phyloP scores from a whole-genome alignment of 2,797 vertebrate species.

The Microctenopoma stevenorrisi region DNA sequence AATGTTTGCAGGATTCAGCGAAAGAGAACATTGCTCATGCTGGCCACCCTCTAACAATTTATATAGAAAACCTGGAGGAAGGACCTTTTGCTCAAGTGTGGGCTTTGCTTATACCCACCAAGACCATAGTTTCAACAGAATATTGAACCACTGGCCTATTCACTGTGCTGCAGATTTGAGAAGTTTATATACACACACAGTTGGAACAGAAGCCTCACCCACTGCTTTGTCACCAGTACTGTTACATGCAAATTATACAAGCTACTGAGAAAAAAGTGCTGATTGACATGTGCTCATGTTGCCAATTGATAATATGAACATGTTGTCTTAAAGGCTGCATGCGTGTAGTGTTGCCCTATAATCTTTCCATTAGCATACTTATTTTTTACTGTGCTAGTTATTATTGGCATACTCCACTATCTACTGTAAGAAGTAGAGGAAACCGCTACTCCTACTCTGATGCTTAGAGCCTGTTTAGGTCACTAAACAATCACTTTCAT shows the following conservation, averaged over 20 bases:
- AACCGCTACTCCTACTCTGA: constrained; percentile 15
- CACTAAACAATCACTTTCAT: constrained; percentile 31
- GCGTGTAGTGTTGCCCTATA: constrained; percentile 6
- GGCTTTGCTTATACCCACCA: constrained; percentile 52
- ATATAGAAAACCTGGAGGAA: constrained; percentile 49
- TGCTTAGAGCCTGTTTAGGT: constrained; percentile 16
- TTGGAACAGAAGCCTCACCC: constrained; percentile 5
- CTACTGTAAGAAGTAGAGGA: constrained; percentile 27
- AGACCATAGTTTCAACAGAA: constrained; percentile 60
- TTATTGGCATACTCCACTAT: constrained; percentile 5
- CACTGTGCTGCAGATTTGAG: constrained; percentile 35
- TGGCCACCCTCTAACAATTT: constrained; percentile 28
- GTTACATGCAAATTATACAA: constrained; percentile 8
- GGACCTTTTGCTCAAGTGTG: constrained; percentile 49
- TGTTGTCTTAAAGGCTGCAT: neutral
- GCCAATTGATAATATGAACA: constrained; percentile 12
- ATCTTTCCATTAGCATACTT: constrained; percentile 13
- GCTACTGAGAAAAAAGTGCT: neutral
- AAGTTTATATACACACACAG: constrained; percentile 14
- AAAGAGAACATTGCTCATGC: constrained; percentile 46
- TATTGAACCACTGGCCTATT: constrained; percentile 42
- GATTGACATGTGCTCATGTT: constrained; percentile 17
- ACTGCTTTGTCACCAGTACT: constrained; percentile 17
- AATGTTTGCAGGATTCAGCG: constrained; percentile 45
- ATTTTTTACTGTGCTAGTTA: constrained; percentile 18